Evolutionary conservation across 2,888 invertebrate genomes (phyloP).

Genomic region (Tetanocera ferruginea): DNA sequence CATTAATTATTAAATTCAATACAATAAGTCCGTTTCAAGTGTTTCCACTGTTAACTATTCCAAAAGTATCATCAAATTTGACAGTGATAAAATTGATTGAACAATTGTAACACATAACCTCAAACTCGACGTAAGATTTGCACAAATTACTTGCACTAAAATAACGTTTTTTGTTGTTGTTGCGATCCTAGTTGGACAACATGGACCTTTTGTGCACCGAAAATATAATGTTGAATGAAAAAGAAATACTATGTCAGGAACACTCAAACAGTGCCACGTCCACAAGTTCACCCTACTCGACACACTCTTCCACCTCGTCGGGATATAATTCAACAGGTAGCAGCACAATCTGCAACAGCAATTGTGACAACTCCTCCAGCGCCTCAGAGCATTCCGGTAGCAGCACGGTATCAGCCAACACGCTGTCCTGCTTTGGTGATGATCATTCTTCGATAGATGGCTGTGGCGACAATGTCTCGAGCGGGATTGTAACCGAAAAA

Average conservation of each 20-base stretch:
- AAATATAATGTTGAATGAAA: slow-evolving; percentile 70
- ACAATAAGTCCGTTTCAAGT: background rate
- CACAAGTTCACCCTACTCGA: slow-evolving; percentile 46
- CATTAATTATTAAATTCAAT: background rate
- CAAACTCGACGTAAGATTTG: background rate
- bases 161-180: too few relatives aligned
- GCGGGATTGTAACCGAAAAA: background rate
- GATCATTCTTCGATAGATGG: background rate
- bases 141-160: too few relatives aligned
- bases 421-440: background rate
- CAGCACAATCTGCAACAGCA: slow-evolving; percentile 40
- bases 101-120: slow-evolving; percentile 14
- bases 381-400: slow-evolving; percentile 2
- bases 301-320: slow-evolving; percentile 47
- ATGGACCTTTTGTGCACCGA: slow-evolving; percentile 76
- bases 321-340: slow-evolving; percentile 52
- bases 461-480: background rate
- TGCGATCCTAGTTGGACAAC: slow-evolving; percentile 38
- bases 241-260: slow-evolving; percentile 50
- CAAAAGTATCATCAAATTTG: background rate
- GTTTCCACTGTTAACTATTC: background rate
- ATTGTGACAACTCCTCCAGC: slow-evolving; percentile 14
- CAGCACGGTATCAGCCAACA: too few relatives aligned
- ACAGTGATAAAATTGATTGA: background rate
- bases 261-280: slow-evolving; percentile 42